Evolutionary conservation across 1,140 invertebrate species (phyloP).

Genomic region (Fopius arisanus): DNA sequence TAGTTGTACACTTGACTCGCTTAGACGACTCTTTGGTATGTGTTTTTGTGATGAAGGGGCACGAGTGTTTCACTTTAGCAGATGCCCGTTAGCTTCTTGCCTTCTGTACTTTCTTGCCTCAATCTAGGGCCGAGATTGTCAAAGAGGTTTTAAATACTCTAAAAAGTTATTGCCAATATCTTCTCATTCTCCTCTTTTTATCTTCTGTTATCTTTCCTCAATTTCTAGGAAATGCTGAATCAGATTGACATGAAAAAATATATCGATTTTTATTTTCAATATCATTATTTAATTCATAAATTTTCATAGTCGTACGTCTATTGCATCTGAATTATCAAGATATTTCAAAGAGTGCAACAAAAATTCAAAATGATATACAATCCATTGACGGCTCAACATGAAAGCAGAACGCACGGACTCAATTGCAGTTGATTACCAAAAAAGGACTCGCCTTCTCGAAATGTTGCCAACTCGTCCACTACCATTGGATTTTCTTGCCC

Average conservation of each 20-base stretch:
- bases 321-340: too few relatives aligned
- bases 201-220: too few relatives aligned
- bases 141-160: neutral
- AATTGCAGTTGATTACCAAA: conserved; percentile 13
- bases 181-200: too few relatives aligned
- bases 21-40: conserved; percentile 8
- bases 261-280: too few relatives aligned
- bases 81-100: neutral
- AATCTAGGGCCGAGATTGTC: neutral
- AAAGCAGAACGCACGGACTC: neutral
- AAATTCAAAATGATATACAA: neutral
- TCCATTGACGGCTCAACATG: neutral
- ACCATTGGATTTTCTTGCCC: neutral
- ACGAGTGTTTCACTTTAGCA: conserved; percentile 4
- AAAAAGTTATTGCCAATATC: neutral
- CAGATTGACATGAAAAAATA: too few relatives aligned
- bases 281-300: too few relatives aligned
- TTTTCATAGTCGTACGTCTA: too few relatives aligned
- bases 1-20: conserved; percentile 13
- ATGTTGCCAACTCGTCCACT: neutral
- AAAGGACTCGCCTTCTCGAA: neutral
- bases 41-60: neutral
- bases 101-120: neutral
- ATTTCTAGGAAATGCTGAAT: too few relatives aligned
- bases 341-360: too few relatives aligned